Percentiles rank a stretch among this genome's conserved stretches.
Conservation (phyloP, 2,113 vertebrate species). For the Craseonycteris thonglongyai region DNA sequence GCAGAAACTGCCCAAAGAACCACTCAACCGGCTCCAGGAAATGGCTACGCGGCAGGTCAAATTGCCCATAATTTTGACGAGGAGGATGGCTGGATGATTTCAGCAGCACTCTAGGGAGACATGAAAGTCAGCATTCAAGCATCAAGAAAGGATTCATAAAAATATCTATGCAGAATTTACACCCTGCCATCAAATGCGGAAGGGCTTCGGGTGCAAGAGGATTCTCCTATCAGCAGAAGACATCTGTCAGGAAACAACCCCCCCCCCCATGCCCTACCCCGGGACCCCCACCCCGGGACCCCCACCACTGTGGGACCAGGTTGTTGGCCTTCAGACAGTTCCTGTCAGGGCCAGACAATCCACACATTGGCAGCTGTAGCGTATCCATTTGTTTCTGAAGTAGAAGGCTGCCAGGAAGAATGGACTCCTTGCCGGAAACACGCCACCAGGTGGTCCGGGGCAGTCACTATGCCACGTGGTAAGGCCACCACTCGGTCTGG, state of each 20-base stretch:
- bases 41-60: slow-evolving; percentile 61
- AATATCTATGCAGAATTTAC: slow-evolving; percentile 50
- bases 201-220: slow-evolving; percentile 37
- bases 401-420: slow-evolving; percentile 43
- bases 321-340: slow-evolving; percentile 14
- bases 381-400: slow-evolving; percentile 57
- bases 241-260: slow-evolving; percentile 32
- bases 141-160: slow-evolving; percentile 39
- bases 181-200: not conserved
- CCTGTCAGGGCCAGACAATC: slow-evolving; percentile 33
- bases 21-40: slow-evolving; percentile 52
- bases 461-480: not conserved
- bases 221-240: not conserved
- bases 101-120: slow-evolving; percentile 35
- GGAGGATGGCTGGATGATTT: slow-evolving; percentile 56
- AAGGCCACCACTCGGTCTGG: slow-evolving; percentile 40
- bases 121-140: slow-evolving; percentile 62
- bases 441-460: not conserved
- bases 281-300: too few species aligned
- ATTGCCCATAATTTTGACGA: slow-evolving; percentile 65
- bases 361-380: slow-evolving; percentile 26
- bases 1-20: slow-evolving; percentile 41
- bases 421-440: not conserved
- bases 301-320: too few species aligned
- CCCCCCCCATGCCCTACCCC: too few species aligned